Evolutionary conservation across 2,888 invertebrate species (phyloP), one percentile per base, ranked within the genome.

Genomic region (Augochlorella aurata): DNA sequence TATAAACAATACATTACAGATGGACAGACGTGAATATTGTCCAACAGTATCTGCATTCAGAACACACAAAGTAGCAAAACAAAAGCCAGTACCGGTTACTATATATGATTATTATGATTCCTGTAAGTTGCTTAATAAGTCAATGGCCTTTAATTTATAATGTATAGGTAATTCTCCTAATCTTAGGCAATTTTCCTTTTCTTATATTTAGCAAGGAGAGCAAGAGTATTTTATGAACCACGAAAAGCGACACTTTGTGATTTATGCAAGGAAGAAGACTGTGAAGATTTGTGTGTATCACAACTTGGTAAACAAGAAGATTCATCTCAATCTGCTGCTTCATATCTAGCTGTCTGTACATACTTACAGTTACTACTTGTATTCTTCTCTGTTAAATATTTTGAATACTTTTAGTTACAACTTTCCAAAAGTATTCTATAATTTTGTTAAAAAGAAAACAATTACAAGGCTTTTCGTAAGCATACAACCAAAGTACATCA

Each of bases 91-190:
- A 44, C 96, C 97, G 88, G 97, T 98, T 84, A 95, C 96, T 63
- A 95, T 99, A 63, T 97, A 96, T 88, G 99, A 99, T 93, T 97
- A 99, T 89, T 99, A 98, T 90, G 98, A 99, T 93, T 97, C 97
- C 83, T 97, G 98, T 98, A 92, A 95, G 96, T 81, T 78, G 50
- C 1, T 70, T 21, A 38, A 63, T 14, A 45, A 12, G 21, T 69
- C 24, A 2, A 58, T 14, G 24, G 24, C 24, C 24, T 24, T 21
- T 24, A 14, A 70, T 61, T n/a, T n/a, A 44, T 21, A 69, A 38
- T 65, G 3, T 9, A 38, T 47, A 50, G n/a, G n/a, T n/a, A n/a
- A n/a, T n/a, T n/a, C n/a, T n/a, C n/a, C n/a, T n/a, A n/a, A n/a
- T n/a, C n/a, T n/a, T n/a, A n/a, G n/a, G n/a, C n/a, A n/a, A n/a